Evolutionary conservation across 2,113 vertebrate genomes (phyloP), one percentile per base, ranked within the genome.

Genomic region (Monarcha castaneiventris): DNA sequence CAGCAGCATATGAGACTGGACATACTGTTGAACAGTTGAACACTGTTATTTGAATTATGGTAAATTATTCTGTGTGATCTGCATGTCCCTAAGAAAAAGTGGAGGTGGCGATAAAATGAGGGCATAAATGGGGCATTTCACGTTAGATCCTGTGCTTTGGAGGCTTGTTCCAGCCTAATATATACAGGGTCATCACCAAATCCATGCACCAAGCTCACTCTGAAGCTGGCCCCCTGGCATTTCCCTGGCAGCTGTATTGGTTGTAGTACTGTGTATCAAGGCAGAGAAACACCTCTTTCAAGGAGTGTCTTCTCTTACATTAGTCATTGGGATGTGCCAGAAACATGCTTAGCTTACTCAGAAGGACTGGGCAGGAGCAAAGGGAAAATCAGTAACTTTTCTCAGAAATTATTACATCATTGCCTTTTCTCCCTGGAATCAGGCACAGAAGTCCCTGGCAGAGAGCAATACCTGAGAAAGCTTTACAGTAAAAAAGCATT

Each of bases 391-490:
- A 78, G 59, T 74, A 85, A 92, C 76, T 95, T 85, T 91, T 87
- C 86, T 93, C 79, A 86, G 85, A 90, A 95, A 84, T 92, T 63
- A 88, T 75, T 62, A 90, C 7, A 29, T 76, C 91, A 83, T 76
- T 85, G 48, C 61, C 64, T 93, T 90, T 93, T 66, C 46, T 92
- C 33, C 81, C 39, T 95, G 59, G 51, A 93, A 77, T 39, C 41
- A 63, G 67, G n/a, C 78, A 74, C 3, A 1, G 59, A 89, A 83
- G 41, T 93, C 54, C 30, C 78, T 72, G 59, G 62, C 87, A 96
- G 37, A 84, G 59, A 88, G 74, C 66, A 87, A 71, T 79, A 91
- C 73, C 80, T 92, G 41, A 95, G 78, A 84, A 93, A 76, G 41
- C n/a, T 89, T 84, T 83, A 69, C 9, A 76, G 51, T 74, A 52